Percentiles rank a stretch among this genome's conserved stretches.
phyloP scores from a whole-genome alignment of 2,888 invertebrate species.

The Prenolepis imparis region DNA sequence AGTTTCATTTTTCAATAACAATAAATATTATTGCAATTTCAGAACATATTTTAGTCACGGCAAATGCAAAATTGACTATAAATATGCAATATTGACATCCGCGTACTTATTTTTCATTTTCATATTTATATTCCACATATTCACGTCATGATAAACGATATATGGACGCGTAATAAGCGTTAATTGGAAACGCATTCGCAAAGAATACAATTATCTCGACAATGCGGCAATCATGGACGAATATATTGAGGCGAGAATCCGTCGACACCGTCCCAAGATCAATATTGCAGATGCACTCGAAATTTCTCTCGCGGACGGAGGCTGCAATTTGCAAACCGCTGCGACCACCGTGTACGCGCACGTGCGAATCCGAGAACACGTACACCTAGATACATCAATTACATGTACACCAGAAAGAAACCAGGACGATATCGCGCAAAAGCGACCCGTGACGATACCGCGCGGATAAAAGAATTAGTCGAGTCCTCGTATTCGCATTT shows the following conservation, averaged over 20 bases:
- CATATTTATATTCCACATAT: constrained; percentile 15
- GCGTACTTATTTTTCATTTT: constrained; percentile 6
- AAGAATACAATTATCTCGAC: constrained; percentile 41
- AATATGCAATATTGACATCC: background rate
- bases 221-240: constrained; percentile 21
- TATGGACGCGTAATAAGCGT: constrained; percentile 8
- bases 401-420: constrained; percentile 29
- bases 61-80: background rate
- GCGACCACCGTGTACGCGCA: background rate
- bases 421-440: constrained; percentile 28
- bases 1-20: background rate
- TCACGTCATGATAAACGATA: background rate
- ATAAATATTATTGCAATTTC: background rate
- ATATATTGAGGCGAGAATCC: constrained; percentile 6
- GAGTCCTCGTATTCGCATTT: background rate
- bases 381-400: background rate
- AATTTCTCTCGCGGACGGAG: constrained; percentile 31
- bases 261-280: constrained; percentile 32
- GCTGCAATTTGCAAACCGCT: constrained; percentile 42
- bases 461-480: constrained; percentile 52
- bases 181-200: constrained; percentile 22
- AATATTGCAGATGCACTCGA: constrained; percentile 35
- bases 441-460: background rate
- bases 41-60: background rate
- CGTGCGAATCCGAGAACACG: constrained; percentile 10